phyloP scores from a whole-genome alignment of 35 echinoderm and acorn worm genomes.

The Amphiura filiformis region DNA sequence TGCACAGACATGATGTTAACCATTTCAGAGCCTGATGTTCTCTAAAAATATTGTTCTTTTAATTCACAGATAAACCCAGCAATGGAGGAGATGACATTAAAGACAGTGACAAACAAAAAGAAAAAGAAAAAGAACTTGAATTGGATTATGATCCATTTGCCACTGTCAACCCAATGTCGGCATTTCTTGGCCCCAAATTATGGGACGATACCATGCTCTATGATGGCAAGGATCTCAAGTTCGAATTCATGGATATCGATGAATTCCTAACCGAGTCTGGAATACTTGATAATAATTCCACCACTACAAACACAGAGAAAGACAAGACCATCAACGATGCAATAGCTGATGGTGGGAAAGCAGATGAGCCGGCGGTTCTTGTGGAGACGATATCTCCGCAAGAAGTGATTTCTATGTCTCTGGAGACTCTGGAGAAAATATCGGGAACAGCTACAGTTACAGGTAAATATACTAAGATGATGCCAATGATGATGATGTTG shows the following conservation, averaged over 20 bases:
- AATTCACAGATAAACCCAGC: background rate
- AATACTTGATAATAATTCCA: slow-evolving; percentile 23
- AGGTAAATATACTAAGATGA: background rate
- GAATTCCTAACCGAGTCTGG: slow-evolving; percentile 91
- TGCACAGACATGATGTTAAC: too few species aligned
- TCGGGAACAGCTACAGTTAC: background rate
- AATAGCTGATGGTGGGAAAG: background rate
- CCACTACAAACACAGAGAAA: background rate
- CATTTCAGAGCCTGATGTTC: too few species aligned
- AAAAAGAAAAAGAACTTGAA: slow-evolving; percentile 7
- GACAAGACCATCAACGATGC: background rate
- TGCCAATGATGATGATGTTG: too few species aligned
- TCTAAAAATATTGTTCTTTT: background rate
- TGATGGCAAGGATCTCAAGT: slow-evolving; percentile 67
- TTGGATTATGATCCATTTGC: background rate
- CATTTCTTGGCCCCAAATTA: slow-evolving; percentile 87
- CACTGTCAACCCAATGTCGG: slow-evolving; percentile 60
- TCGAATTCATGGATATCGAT: slow-evolving; percentile 98
- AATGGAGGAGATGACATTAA: background rate
- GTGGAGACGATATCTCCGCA: background rate
- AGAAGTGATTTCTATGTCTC: slow-evolving; percentile 9
- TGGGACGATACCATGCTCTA: slow-evolving; percentile 83
- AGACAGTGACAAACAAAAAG: background rate
- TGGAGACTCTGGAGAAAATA: background rate
- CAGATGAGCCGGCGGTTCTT: background rate